phyloP scores from a whole-genome alignment of 2,888 invertebrate species.

The Pandemis heparana region DNA sequence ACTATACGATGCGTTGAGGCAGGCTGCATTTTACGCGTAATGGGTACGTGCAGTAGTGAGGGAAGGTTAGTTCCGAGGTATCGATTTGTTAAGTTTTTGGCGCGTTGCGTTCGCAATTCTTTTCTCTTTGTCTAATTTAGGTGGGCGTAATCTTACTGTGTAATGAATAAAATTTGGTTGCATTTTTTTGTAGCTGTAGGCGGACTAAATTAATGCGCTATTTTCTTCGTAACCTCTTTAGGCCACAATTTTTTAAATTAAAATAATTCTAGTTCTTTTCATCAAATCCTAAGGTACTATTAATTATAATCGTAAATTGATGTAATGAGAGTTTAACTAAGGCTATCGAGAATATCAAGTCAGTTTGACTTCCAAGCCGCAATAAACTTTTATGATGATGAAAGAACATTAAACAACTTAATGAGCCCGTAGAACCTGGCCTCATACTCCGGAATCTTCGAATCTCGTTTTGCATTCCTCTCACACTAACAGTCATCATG shows the following conservation, averaged over 20 bases:
- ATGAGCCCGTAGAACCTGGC: background rate
- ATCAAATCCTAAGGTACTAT: no score
- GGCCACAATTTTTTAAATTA: background rate
- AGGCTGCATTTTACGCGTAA: constrained; percentile 40
- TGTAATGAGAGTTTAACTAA: background rate
- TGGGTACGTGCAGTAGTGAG: constrained; percentile 26
- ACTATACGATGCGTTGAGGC: constrained; percentile 51
- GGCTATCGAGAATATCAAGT: background rate
- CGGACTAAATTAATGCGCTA: background rate
- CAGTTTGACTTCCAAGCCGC: background rate
- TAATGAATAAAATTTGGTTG: no score
- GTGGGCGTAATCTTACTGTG: background rate
- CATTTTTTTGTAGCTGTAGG: no score
- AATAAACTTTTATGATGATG: constrained; percentile 2
- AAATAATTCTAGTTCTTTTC: background rate
- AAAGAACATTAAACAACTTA: background rate
- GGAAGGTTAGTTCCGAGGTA: constrained; percentile 38
- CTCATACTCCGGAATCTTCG: no score
- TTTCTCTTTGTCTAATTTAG: background rate
- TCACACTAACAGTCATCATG: no score
- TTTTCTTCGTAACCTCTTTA: background rate
- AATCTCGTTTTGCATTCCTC: no score
- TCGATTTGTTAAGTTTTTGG: constrained; percentile 4
- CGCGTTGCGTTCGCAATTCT: background rate
- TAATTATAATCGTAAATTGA: no score